These are phyloP conservation scores for Macrochelys suwanniensis DNA, from an alignment of 2,797 vertebrate genomes.

Conservation along the genomic window DNA sequence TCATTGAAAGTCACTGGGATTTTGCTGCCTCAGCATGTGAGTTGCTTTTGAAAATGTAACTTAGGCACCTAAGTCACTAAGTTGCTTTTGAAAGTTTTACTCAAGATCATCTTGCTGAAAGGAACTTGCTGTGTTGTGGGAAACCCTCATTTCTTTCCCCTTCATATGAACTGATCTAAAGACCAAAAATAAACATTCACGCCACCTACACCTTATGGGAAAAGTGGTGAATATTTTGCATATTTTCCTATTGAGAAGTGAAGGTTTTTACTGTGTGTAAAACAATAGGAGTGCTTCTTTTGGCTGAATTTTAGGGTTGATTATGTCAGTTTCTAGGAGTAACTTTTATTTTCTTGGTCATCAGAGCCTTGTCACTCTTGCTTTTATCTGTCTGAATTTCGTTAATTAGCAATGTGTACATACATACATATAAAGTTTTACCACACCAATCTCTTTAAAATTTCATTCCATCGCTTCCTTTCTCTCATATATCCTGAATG, in stretches of 20 bases:
- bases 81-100: not conserved
- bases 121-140: not conserved
- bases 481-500: not conserved
- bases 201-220: not conserved
- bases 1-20: not conserved
- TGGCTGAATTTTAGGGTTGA: not conserved
- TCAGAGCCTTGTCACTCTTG: not conserved
- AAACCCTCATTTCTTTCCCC: not conserved
- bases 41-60: not conserved
- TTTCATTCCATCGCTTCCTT: not conserved
- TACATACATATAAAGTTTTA: not conserved
- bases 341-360: not conserved
- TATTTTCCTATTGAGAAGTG: constrained; percentile 48
- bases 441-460: not conserved
- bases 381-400: not conserved
- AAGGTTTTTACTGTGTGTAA: constrained; percentile 1
- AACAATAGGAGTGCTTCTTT: not conserved
- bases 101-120: not conserved
- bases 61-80: not conserved
- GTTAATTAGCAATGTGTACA: not conserved
- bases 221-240: constrained; percentile 33
- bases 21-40: not conserved
- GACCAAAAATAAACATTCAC: constrained; percentile 52
- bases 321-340: not conserved
- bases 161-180: not conserved